Conservation (phyloP, 2,888 invertebrate species). For the Caenorhabditis zanzibari region DNA sequence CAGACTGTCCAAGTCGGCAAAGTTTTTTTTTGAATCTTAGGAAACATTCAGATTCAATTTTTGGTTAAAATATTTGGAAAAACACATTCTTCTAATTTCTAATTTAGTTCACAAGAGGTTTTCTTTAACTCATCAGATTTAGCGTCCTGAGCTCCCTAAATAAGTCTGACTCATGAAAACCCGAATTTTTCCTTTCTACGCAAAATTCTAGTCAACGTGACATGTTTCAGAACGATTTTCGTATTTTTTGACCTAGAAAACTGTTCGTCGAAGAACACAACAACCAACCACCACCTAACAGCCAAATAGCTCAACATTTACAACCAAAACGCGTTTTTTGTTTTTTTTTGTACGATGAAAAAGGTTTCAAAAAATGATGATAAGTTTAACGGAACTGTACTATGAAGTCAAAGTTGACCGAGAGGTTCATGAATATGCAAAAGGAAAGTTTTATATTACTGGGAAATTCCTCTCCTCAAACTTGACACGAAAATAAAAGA, state of each 20-base stretch:
- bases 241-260: conserved; percentile 35
- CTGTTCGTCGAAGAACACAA: conserved; percentile 41
- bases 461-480: conserved; percentile 5
- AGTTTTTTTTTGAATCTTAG: no score
- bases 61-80: no score
- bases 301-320: conserved; percentile 31
- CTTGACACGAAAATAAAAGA: not conserved
- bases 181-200: no score
- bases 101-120: no score
- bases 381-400: conserved; percentile 35
- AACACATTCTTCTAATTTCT: no score
- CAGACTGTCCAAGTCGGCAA: no score
- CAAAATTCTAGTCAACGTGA: not conserved
- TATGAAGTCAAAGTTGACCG: conserved; percentile 6
- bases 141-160: no score
- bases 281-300: conserved; percentile 3
- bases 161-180: no score
- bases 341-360: not conserved
- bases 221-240: conserved; percentile 23
- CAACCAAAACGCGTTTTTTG: conserved; percentile 45
- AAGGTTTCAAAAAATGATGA: not conserved
- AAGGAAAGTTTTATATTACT: conserved; percentile 13
- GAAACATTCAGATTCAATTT: no score
- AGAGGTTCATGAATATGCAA: conserved; percentile 40
- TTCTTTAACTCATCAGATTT: no score